These are phyloP conservation scores for Oreocharis arfaki DNA, from an alignment of 2,113 vertebrate genomes.

Conservation along the genomic window DNA sequence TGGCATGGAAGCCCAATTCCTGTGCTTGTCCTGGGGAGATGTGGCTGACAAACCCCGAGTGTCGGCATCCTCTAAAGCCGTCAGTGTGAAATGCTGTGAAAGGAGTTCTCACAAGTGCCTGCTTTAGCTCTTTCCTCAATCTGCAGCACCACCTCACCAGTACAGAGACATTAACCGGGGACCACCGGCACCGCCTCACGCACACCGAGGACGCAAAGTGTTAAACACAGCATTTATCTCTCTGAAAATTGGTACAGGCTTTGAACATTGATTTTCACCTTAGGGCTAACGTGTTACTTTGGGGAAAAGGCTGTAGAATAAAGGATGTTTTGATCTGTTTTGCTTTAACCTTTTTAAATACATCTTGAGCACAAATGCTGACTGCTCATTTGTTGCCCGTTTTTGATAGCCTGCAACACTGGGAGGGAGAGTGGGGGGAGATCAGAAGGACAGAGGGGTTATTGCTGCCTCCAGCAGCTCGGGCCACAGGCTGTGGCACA, in stretches of 20 bases:
- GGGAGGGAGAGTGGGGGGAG: background rate
- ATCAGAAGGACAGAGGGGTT: background rate
- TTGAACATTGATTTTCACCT: slow-evolving; percentile 61
- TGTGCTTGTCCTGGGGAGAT: background rate
- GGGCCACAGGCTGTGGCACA: background rate
- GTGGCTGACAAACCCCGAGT: background rate
- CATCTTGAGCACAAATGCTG: background rate
- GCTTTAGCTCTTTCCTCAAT: background rate
- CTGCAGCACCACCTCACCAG: background rate
- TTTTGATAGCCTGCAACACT: background rate
- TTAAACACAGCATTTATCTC: slow-evolving; percentile 44
- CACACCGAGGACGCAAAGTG: background rate
- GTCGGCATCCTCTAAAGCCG: background rate
- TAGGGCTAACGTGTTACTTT: slow-evolving; percentile 32
- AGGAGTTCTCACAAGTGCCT: background rate
- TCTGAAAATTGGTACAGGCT: slow-evolving; percentile 46
- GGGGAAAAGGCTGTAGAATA: slow-evolving; percentile 29
- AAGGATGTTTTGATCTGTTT: slow-evolving; percentile 61
- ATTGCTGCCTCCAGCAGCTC: background rate
- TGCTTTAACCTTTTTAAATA: slow-evolving; percentile 46
- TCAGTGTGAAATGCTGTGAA: background rate
- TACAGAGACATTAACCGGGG: background rate
- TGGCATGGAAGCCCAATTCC: fast-evolving
- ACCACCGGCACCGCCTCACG: fast-evolving
- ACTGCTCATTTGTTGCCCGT: background rate